These are phyloP conservation scores for Sander lucioperca DNA, from an alignment of 2,113 vertebrate genomes.

Conservation along the genomic window DNA sequence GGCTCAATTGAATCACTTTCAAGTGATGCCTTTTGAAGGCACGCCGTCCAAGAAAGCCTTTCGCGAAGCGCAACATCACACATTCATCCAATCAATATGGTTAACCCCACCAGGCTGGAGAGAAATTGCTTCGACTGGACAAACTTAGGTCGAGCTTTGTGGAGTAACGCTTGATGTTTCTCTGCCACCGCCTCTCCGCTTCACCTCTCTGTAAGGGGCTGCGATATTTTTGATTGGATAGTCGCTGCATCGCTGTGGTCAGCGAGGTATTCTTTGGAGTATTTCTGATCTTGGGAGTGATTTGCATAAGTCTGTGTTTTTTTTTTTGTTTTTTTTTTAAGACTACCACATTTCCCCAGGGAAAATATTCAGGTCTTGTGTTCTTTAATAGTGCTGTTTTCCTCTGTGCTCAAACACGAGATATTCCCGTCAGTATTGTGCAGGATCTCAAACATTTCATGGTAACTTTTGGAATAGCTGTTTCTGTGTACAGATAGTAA, in stretches of 20 bases:
- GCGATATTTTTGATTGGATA: conserved; percentile 57
- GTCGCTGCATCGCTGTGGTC: conserved; percentile 34
- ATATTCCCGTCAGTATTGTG: not conserved
- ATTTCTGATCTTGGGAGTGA: conserved; percentile 37
- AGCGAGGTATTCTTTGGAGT: conserved; percentile 33
- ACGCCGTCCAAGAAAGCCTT: conserved; percentile 37
- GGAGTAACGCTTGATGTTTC: conserved; percentile 21
- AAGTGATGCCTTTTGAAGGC: conserved; percentile 70
- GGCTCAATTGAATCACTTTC: conserved; percentile 51
- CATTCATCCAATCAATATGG: conserved; percentile 74
- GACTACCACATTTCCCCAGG: conserved; percentile 23
- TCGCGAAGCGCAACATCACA: conserved; percentile 65
- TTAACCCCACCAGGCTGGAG: conserved; percentile 66
- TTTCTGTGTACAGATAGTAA: not conserved
- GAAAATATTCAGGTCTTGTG: conserved; percentile 28
- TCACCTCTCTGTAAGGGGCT: conserved; percentile 36
- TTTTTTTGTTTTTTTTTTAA: no score
- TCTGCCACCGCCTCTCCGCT: conserved; percentile 16
- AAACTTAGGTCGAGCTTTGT: conserved; percentile 26
- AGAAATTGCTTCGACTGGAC: conserved; percentile 54
- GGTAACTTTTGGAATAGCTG: not conserved
- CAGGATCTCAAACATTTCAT: conserved; percentile 5
- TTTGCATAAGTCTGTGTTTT: conserved; percentile 50
- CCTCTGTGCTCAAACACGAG: not conserved
- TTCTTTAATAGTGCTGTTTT: conserved; percentile 48